Evolutionary conservation across 2,797 vertebrate species (phyloP), one percentile per base, ranked within the genome.

Genomic region (Alosa sapidissima): DNA sequence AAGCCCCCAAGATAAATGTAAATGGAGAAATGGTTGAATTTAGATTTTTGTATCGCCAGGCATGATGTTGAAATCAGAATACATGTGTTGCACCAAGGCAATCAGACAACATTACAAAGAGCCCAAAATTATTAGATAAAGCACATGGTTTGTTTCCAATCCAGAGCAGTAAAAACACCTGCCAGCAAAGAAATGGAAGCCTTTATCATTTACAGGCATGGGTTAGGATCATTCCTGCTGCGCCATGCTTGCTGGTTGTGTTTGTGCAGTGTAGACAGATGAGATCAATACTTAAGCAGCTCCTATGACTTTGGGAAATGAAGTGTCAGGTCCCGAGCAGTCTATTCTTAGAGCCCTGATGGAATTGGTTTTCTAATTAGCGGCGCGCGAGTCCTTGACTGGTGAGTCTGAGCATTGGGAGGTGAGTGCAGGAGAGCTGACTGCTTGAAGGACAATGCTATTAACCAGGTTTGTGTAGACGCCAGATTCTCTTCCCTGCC

Each of bases 351-450:
- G 86, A 90, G 85, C 45, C 81, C 87, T 58, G 83, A 83, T 62
- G 83, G 86, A 84, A 90, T 89, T 91, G 89, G 84, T 90, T 92
- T 92, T 90, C 87, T 89, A 91, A 91, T 91, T 90, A 90, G 88
- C 49, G 48, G 87, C 84, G 60, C 82, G 52, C 24, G 49, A 87
- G 89, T 89, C 89, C 90, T 90, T 90, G 87, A 86, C 82, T 68
- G 85, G 62, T 68, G 83, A 52, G 83, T 86, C 82, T 86, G 83
- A 81, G 83, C 52, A 83, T 83, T 84, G 72, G 83, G 81, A 45
- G 52, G 82, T 85, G 86, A 84, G 24, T 36, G 65, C 85, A 85
- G 41, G 72, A n/a, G 72, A 78, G 72, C 88, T 82, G 81, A 83
- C 78, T 82, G 58, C 65, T 84, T 88, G 85, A 87, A 88, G 88